Evolutionary conservation across 1,140 invertebrate species (phyloP).

Genomic region (Drosophila hydei): DNA sequence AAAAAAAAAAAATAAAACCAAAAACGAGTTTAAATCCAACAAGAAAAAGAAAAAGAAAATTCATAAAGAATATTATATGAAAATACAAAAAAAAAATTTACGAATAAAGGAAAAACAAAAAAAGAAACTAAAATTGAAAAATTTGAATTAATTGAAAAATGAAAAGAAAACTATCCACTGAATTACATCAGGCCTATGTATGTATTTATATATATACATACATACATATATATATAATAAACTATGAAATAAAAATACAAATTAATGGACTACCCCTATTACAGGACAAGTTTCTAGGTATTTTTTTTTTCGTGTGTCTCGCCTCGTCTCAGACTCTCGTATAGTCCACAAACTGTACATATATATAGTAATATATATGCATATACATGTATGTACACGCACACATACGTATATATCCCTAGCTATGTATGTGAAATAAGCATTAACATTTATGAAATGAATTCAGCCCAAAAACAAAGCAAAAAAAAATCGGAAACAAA

Average conservation of each 20-base stretch:
- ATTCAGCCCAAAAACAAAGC: conserved; percentile 4
- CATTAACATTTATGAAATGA: conserved; percentile 38
- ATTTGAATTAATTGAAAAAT: conserved; percentile 11
- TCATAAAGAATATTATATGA: not conserved
- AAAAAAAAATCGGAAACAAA: conserved; percentile 5
- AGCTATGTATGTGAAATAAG: conserved; percentile 35
- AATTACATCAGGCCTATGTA: conserved; percentile 33
- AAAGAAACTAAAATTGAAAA: conserved; percentile 13
- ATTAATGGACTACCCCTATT: conserved; percentile 38
- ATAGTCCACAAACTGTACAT: conserved; percentile 23
- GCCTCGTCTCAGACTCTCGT: conserved; percentile 21
- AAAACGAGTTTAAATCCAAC: conserved; percentile 46
- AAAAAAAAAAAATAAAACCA: conserved; percentile 46
- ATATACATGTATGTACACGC: conserved; percentile 8
- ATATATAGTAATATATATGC: conserved; percentile 23
- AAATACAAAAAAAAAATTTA: conserved; percentile 45
- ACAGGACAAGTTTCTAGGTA: conserved; percentile 17
- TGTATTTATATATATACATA: conserved; percentile 6
- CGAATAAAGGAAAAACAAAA: conserved; percentile 33
- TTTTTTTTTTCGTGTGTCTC: conserved; percentile 17
- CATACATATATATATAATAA: conserved; percentile 10
- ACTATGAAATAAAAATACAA: conserved; percentile 22
- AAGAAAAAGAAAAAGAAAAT: conserved; percentile 37
- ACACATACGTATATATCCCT: conserved; percentile 24
- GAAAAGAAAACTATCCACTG: conserved; percentile 40